phyloP scores from a whole-genome alignment of 2,888 invertebrate genomes.

The Campoplex nolae region DNA sequence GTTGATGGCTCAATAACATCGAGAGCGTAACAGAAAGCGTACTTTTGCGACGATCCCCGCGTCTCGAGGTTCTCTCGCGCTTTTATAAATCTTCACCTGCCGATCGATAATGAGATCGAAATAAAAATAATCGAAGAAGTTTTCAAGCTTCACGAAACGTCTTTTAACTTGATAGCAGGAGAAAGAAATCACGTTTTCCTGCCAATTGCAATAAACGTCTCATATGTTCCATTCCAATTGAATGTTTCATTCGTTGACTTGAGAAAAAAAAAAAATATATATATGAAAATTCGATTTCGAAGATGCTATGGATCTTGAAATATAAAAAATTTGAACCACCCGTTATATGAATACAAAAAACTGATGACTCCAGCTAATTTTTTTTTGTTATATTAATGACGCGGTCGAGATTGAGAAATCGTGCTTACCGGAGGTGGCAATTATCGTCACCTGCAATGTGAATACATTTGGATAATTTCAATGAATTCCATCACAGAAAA shows the following conservation, averaged over 20 bases:
- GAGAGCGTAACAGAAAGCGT: conserved; percentile 58
- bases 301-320: neutral
- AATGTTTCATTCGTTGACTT: neutral
- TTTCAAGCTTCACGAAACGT: neutral
- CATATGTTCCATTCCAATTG: neutral
- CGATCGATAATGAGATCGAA: conserved; percentile 8
- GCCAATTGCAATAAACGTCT: neutral
- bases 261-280: neutral
- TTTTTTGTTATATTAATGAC: too few species aligned
- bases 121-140: neutral
- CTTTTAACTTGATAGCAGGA: neutral
- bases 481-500: neutral
- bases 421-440: neutral
- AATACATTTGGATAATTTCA: neutral
- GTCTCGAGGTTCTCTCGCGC: conserved; percentile 2
- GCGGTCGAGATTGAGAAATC: too few species aligned
- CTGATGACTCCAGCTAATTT: neutral
- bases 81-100: conserved; percentile 11
- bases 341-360: neutral
- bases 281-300: neutral
- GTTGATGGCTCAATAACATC: conserved; percentile 70
- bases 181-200: neutral
- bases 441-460: neutral
- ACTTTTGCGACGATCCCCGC: conserved; percentile 39
- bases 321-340: neutral